Evolutionary conservation across 2,113 vertebrate species (phyloP).

Genomic region (Oncorhynchus clarkii): DNA sequence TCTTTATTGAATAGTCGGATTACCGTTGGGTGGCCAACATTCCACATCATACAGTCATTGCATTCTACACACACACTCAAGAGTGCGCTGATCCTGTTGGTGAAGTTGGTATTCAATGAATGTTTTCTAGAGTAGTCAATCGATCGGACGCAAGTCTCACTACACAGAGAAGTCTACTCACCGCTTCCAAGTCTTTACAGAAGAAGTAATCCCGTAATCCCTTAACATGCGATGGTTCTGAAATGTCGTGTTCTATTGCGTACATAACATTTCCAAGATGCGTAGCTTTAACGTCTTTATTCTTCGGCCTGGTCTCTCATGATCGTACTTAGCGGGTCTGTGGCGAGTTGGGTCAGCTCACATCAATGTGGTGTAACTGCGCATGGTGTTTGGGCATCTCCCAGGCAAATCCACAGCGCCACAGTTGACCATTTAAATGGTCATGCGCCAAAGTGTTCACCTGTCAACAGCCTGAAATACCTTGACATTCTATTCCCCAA

Average conservation of each 20-base stretch:
- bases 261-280: background rate
- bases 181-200: background rate
- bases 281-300: background rate
- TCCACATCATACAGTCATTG: no score
- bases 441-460: background rate
- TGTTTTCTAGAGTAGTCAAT: background rate
- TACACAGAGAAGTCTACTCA: background rate
- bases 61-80: no score
- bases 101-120: background rate
- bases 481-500: background rate
- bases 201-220: background rate
- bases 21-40: no score
- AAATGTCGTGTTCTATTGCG: background rate
- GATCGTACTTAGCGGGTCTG: background rate
- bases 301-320: background rate
- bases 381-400: constrained; percentile 57
- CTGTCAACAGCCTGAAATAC: background rate
- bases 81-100: background rate
- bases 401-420: constrained; percentile 57
- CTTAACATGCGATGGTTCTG: background rate
- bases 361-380: constrained; percentile 43
- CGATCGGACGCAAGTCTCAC: no score
- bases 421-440: background rate
- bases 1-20: no score
- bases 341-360: constrained; percentile 43